Base-by-base conservation (phyloP, 2,888 invertebrate genomes). In the Stratiomys singularior region DNA sequence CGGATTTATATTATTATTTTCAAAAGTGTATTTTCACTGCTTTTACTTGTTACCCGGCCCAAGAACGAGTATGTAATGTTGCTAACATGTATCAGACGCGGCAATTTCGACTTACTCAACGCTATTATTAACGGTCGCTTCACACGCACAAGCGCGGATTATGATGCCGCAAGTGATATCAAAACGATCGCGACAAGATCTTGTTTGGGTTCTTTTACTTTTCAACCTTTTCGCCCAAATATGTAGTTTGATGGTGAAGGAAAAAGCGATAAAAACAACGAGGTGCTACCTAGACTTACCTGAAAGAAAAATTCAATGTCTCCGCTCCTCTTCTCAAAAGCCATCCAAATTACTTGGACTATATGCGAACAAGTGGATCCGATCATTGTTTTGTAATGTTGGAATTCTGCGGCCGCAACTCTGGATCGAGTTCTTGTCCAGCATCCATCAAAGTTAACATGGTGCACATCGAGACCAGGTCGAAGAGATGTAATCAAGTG, bases 361-460 rank as follows among this genome's bases (percentile, higher is more conserved):
- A 67, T 44, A 11, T 18, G 60, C 27, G 60, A 52, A 4, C 7
- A 52, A 52, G 52, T n/a, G 15, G 60, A 60, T 60, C 23, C 7
- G n/a, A 25, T 60, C 18, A 21, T 21, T 60, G 60, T 60, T 60
- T 21, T 23, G 5, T 13, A 25, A 60, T 23, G 60, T 5, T 25
- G 60, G 60, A 23, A 60, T 60, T 1, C 60, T 23, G 23, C 2
- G 23, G 23, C 25, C 60, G 60, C n/a, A 25, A 21, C 60, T 60
- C 60, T 9, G 23, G 60, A 60, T 21, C 60, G 5, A 18, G 60
- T 60, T 60, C 23, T 21, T 15, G 60, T 60, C 60, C 25, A 18
- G 15, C 60, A 60, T 60, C 60, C 60, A 60, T 60, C 60, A 60
- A 60, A 60, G 60, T 60, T 60, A 25, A 25, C 60, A 60, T 25